Evolutionary conservation across 2,113 vertebrate genomes (phyloP).

Genomic region (Chaetura pelagica): DNA sequence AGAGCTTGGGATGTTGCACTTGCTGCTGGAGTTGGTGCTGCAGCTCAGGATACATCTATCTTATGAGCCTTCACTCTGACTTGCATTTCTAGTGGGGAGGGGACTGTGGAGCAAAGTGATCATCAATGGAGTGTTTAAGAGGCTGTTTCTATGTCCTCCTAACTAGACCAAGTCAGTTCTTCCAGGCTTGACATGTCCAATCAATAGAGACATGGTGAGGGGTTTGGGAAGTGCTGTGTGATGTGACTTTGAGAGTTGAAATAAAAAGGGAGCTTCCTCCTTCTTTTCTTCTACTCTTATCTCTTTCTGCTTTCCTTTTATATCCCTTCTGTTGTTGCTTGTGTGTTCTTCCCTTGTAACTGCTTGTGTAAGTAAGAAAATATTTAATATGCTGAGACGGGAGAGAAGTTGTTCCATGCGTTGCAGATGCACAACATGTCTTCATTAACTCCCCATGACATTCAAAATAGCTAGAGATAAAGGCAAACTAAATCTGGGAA

Average conservation of each 20-base stretch:
- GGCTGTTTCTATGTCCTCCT: background rate
- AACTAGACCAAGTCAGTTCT: background rate
- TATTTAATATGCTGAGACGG: conserved; percentile 69
- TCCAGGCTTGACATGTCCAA: background rate
- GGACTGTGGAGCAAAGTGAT: background rate
- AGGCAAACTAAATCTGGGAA: conserved; percentile 72
- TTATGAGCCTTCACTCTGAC: background rate
- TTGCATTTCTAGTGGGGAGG: background rate
- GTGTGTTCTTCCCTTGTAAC: conserved; percentile 18
- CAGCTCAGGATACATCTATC: background rate
- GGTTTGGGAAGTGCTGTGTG: background rate
- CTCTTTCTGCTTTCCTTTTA: background rate
- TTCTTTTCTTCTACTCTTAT: background rate
- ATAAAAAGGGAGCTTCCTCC: background rate
- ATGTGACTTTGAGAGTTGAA: background rate
- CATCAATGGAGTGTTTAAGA: background rate
- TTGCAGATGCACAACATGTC: conserved; percentile 67
- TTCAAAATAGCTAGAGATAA: conserved; percentile 76
- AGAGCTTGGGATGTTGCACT: background rate
- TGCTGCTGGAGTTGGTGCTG: background rate
- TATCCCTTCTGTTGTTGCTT: conserved; percentile 4
- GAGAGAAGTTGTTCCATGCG: conserved; percentile 60
- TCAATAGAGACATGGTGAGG: background rate
- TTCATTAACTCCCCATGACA: conserved; percentile 81
- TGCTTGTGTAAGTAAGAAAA: conserved; percentile 45